phyloP scores from a whole-genome alignment of 2,888 invertebrate genomes.

The Palloptera scutellata region DNA sequence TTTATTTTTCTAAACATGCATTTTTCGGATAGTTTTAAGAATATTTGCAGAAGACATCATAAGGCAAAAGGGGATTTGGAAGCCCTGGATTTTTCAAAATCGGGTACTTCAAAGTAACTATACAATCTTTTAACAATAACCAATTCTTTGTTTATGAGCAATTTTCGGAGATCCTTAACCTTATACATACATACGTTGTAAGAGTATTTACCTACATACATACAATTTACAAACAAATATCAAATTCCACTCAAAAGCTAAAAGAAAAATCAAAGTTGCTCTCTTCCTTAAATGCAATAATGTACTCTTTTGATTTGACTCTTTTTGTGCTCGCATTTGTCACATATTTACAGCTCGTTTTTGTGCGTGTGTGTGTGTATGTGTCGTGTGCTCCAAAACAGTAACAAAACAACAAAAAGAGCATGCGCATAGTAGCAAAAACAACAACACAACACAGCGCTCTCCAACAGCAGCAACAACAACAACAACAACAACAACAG shows the following conservation, averaged over 20 bases:
- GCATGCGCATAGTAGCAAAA: slow-evolving; percentile 16
- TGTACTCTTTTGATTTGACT: no score
- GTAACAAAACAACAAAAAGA: slow-evolving; percentile 13
- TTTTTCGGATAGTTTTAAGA: no score
- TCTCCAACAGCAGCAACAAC: slow-evolving; percentile 6
- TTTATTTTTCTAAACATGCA: no score
- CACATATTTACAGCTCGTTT: no score
- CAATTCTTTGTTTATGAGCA: neutral
- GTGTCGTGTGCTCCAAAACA: slow-evolving; percentile 5
- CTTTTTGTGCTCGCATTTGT: no score
- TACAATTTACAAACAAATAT: neutral
- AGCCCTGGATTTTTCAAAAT: no score
- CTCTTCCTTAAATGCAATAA: slow-evolving; percentile 22
- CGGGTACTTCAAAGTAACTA: no score
- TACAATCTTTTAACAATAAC: no score
- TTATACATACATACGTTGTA: no score
- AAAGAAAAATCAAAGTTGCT: slow-evolving; percentile 14
- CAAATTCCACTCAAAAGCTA: neutral
- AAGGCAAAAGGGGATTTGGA: no score
- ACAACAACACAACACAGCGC: slow-evolving; percentile 21
- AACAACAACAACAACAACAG: slow-evolving; percentile 17
- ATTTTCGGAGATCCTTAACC: neutral
- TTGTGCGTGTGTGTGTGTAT: no score
- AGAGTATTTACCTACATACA: slow-evolving; percentile 1
- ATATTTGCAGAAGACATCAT: no score